phyloP scores from a whole-genome alignment of 2,113 vertebrate genomes.

The Gopherus evgoodei region DNA sequence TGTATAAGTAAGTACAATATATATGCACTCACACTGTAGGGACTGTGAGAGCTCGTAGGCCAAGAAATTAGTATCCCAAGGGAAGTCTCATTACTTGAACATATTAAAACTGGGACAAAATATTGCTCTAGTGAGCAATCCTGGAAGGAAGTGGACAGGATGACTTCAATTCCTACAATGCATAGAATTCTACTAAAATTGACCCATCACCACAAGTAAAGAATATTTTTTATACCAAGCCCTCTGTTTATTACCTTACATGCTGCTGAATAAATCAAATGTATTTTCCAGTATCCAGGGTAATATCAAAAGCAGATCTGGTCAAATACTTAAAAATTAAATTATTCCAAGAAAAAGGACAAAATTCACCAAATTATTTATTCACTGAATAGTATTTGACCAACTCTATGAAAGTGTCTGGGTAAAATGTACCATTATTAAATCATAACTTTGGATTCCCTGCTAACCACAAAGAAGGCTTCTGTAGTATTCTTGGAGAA shows the following conservation, averaged over 20 bases:
- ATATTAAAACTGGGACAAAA: not conserved
- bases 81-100: not conserved
- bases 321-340: not conserved
- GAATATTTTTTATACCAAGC: not conserved
- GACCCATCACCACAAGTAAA: not conserved
- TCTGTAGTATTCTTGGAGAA: not conserved
- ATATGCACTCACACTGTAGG: not conserved
- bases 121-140: not conserved
- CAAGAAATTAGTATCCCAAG: not conserved
- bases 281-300: not conserved
- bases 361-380: constrained; percentile 32
- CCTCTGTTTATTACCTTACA: not conserved
- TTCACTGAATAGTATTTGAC: not conserved
- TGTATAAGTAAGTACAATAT: not conserved
- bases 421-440: constrained; percentile 11
- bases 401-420: constrained; percentile 31
- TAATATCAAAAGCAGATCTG: not conserved
- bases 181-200: not conserved
- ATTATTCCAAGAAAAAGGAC: not conserved
- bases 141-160: not conserved
- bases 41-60: too few species aligned
- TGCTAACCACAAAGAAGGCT: constrained; percentile 24
- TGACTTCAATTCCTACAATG: not conserved
- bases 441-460: constrained; percentile 11
- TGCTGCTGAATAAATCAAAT: not conserved